Evolutionary conservation across 2,888 invertebrate genomes (phyloP), one percentile per base, ranked within the genome.

Genomic region (Tachina lurida): DNA sequence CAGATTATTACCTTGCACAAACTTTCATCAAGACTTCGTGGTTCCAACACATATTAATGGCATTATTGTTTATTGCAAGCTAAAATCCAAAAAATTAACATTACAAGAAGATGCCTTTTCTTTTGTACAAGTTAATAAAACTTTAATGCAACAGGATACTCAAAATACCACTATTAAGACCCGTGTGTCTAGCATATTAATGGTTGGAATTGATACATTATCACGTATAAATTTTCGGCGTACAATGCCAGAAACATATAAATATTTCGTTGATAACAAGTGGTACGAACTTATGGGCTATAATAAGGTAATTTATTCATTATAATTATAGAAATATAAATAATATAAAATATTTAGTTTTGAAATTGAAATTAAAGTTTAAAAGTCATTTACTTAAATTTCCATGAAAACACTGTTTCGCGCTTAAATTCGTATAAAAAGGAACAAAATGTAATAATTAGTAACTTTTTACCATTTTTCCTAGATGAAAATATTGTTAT

Each of bases 191-290:
- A 96, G 95, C 90, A 95, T 98, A 0, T 91, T 98, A 49, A 93
- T 97, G 89, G 91, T 98, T 65, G 98, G 97, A 39, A 95, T 98
- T 88, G 97, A 98, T 91, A 96, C 96, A 22, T 95, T 98, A 89
- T 97, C 97, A 0, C 93, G 97, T 74, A 93, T 96, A 80, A 97
- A 97, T 90, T 94, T 97, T 87, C 93, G 95, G 8, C 94, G 96
- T 58, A 95, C 95, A 4, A 95, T 98, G 95, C 95, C 96, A 0
- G 93, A 94, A 89, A 97, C 97, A 1, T 93, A 94, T 10, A 92
- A 93, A 7, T 95, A 95, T 90, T 93, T 98, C 15, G 93, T 94
- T 1, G 62, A 78, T 10, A 95, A 94, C 74, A 63, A 76, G 10
- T 97, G 96, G 94, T 92, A 95, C 45, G 95, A 95, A 79, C 93